A percentile compares a stretch with the other conserved stretches of the same genome.
phyloP scores from a whole-genome alignment of 2,888 invertebrate species.

The Magallana nippona region DNA sequence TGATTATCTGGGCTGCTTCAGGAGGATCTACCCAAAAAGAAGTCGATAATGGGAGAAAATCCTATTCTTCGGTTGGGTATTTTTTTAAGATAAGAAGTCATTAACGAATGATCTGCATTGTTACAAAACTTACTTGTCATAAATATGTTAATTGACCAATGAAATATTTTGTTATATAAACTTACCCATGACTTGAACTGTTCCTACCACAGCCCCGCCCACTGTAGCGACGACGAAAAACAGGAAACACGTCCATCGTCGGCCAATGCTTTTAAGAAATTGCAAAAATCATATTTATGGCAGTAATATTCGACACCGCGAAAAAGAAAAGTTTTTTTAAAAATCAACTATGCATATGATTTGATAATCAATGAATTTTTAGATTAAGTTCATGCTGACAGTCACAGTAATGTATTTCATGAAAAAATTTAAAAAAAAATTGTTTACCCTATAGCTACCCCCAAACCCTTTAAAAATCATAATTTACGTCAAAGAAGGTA shows the following conservation, averaged over 20 bases:
- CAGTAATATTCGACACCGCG: no score
- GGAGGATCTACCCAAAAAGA: no score
- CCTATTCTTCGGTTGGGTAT: no score
- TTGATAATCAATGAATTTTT: no score
- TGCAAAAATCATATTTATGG: neutral
- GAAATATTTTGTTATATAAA: neutral
- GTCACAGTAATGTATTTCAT: no score
- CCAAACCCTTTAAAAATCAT: neutral
- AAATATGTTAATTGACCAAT: no score
- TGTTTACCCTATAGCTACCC: neutral
- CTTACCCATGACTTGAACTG: conserved; percentile 44
- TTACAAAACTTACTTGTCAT: no score
- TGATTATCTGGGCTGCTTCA: conserved; percentile 49
- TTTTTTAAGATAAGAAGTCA: no score
- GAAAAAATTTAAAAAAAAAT: neutral
- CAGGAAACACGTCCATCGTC: conserved; percentile 39
- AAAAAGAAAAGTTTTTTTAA: no score
- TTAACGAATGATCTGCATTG: no score
- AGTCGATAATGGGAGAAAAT: no score
- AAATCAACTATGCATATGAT: neutral
- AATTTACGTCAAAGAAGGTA: neutral
- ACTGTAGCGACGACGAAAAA: conserved; percentile 37
- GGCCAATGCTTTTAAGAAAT: conserved; percentile 35
- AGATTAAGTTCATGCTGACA: no score
- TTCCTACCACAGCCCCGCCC: conserved; percentile 38